Evolutionary conservation across 2,113 vertebrate genomes (phyloP).

Genomic region (Rhinoptilus africanus): DNA sequence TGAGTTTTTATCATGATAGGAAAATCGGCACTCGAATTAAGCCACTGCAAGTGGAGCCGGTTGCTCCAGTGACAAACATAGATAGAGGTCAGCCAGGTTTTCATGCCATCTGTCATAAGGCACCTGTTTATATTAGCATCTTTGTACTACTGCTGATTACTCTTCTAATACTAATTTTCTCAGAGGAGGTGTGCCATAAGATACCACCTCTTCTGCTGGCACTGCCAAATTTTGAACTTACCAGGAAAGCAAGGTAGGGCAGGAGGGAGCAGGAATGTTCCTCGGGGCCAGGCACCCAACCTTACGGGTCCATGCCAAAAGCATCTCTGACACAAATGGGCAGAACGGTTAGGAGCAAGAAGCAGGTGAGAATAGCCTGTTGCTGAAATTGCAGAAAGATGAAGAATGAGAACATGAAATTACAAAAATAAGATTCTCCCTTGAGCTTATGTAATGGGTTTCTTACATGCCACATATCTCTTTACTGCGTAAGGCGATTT

Average conservation of each 20-base stretch:
- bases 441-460: not conserved
- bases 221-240: not conserved
- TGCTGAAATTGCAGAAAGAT: not conserved
- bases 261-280: not conserved
- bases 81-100: not conserved
- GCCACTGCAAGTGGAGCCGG: not conserved
- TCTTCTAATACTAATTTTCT: not conserved
- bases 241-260: not conserved
- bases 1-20: not conserved
- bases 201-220: not conserved
- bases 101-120: not conserved
- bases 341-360: not conserved
- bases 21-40: not conserved
- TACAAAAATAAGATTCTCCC: not conserved
- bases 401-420: not conserved
- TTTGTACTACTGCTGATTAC: not conserved
- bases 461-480: not conserved
- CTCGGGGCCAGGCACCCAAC: accelerated
- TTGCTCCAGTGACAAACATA: not conserved
- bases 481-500: not conserved
- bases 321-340: not conserved
- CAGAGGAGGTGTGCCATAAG: not conserved
- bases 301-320: not conserved
- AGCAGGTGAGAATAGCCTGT: not conserved
- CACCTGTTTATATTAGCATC: not conserved